These are phyloP conservation scores for Papilio elwesi DNA, from an alignment of 2,888 invertebrate genomes.

Conservation along the genomic window DNA sequence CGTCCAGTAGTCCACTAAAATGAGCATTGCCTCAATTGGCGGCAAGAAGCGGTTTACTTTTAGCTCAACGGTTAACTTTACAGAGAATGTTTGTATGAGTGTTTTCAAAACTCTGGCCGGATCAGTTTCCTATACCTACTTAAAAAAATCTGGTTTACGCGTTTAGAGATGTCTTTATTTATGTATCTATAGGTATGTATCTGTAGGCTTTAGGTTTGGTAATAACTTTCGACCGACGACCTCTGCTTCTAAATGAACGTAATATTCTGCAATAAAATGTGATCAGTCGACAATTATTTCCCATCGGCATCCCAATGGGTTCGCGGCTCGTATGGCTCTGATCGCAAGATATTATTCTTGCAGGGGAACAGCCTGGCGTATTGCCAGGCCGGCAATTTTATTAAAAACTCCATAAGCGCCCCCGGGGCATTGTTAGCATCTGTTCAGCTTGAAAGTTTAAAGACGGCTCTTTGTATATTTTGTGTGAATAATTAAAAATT, in stretches of 20 bases:
- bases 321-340: constrained; percentile 9
- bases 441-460: constrained; percentile 48
- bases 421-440: constrained; percentile 60
- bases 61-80: too few relatives aligned
- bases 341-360: constrained; percentile 33
- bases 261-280: not conserved
- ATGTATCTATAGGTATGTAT: too few relatives aligned
- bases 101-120: too few relatives aligned
- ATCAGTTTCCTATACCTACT: too few relatives aligned
- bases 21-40: too few relatives aligned
- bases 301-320: not conserved
- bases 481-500: constrained; percentile 32
- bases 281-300: constrained; percentile 24
- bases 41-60: too few relatives aligned
- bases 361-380: constrained; percentile 53
- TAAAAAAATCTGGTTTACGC: too few relatives aligned
- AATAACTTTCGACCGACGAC: too few relatives aligned
- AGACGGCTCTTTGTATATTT: constrained; percentile 23
- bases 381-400: constrained; percentile 65
- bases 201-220: too few relatives aligned
- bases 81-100: too few relatives aligned
- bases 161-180: too few relatives aligned
- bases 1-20: too few relatives aligned
- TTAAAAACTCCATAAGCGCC: constrained; percentile 57
- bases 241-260: not conserved